A percentile compares a stretch with the other conserved stretches of the same genome.
phyloP scores from a whole-genome alignment of 2,113 vertebrate genomes.

The Rhineura floridana region DNA sequence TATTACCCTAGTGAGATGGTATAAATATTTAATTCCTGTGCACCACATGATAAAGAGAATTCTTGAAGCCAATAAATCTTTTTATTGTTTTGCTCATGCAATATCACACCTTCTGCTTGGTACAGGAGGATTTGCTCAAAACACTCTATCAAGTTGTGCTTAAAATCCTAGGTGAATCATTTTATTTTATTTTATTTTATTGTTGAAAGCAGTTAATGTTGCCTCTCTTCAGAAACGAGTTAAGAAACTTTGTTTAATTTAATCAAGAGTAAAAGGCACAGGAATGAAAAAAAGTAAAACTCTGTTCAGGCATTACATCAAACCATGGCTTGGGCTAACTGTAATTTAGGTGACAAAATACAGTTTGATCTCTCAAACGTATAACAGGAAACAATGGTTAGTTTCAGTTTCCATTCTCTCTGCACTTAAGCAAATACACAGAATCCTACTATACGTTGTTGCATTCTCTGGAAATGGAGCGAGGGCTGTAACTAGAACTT shows the following conservation, averaged over 20 bases:
- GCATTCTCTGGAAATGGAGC: background rate
- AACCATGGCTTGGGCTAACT: background rate
- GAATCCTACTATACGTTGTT: background rate
- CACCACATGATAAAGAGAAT: constrained; percentile 57
- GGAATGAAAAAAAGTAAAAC: background rate
- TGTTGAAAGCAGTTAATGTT: background rate
- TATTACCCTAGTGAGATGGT: constrained; percentile 67
- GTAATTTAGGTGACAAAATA: background rate
- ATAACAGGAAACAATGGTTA: background rate
- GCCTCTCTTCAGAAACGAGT: background rate
- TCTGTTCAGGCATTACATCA: too few relatives aligned
- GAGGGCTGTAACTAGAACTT: too few relatives aligned
- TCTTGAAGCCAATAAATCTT: constrained; percentile 57
- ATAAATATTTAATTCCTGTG: constrained; percentile 77
- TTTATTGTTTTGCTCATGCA: constrained; percentile 40
- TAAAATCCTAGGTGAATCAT: constrained; percentile 22
- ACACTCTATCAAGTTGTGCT: background rate
- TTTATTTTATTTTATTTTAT: background rate
- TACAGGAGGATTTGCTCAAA: background rate
- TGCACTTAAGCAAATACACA: background rate
- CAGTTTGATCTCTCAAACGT: background rate
- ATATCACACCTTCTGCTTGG: constrained; percentile 25
- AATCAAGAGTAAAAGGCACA: background rate
- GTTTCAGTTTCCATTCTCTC: background rate
- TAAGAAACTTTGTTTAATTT: background rate